A percentile compares a stretch with the other conserved stretches of the same genome.
Conservation (phyloP, 2,113 vertebrate species). For the Xenus cinereus region DNA sequence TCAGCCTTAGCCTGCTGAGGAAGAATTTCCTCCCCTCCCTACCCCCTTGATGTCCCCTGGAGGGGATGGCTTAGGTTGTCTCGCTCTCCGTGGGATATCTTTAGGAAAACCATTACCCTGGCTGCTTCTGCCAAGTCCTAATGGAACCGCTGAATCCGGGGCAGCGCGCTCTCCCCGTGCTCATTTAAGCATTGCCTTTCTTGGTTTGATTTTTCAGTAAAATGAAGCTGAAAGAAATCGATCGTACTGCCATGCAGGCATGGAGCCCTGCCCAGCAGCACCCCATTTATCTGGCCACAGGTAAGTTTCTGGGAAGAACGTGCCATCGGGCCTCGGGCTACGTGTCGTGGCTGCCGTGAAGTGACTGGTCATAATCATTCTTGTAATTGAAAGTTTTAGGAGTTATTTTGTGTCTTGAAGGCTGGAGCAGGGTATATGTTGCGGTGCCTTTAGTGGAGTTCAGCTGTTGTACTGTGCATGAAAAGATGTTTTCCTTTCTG, state of each 20-base stretch:
- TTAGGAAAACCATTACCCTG: background rate
- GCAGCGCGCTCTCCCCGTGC: background rate
- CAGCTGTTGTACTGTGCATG: fast-evolving
- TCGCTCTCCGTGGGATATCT: background rate
- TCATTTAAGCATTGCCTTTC: background rate
- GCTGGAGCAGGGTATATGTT: fast-evolving
- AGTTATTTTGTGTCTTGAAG: background rate
- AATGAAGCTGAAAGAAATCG: slow-evolving; percentile 97
- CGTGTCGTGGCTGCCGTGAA: fast-evolving
- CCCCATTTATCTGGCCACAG: slow-evolving; percentile 93
- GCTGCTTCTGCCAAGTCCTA: background rate
- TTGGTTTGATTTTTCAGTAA: slow-evolving; percentile 39
- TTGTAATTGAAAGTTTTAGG: fast-evolving
- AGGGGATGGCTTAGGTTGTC: background rate
- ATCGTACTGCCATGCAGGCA: slow-evolving; percentile 92
- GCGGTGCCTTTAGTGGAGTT: background rate
- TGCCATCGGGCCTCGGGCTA: background rate
- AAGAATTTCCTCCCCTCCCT: background rate
- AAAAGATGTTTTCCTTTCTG: background rate
- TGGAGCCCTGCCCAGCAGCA: slow-evolving; percentile 95
- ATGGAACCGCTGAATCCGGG: background rate
- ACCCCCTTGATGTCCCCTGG: too few relatives aligned
- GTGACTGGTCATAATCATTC: too few relatives aligned
- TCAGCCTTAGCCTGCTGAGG: fast-evolving
- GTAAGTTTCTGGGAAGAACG: slow-evolving; percentile 58